A percentile compares a stretch with the other conserved stretches of the same genome.
Evolutionary conservation across 2,888 invertebrate species (phyloP).

Genomic region (Melinaea menophilus): DNA sequence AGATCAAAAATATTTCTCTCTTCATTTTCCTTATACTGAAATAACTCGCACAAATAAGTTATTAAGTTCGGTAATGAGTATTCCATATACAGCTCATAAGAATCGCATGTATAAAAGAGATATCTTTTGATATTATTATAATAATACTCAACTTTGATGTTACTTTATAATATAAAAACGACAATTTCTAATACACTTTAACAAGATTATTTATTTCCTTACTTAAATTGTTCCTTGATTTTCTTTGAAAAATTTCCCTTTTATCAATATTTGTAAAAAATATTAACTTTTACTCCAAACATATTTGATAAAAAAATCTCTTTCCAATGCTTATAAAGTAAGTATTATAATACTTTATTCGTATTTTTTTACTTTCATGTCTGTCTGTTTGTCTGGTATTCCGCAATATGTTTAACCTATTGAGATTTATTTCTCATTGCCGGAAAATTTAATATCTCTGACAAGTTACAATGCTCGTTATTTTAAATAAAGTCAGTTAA

Average conservation of each 20-base stretch:
- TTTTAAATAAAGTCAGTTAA: no score
- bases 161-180: neutral
- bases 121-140: neutral
- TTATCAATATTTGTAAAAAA: no score
- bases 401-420: no score
- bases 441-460: no score
- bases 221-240: neutral
- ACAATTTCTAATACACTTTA: conserved; percentile 3
- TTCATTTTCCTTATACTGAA: neutral
- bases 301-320: no score
- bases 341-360: no score
- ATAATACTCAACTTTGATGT: conserved; percentile 1
- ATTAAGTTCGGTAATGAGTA: conserved; percentile 1
- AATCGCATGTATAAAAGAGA: conserved; percentile 2
- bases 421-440: no score
- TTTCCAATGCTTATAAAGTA: no score
- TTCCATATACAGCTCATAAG: conserved; percentile 4
- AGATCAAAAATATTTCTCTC: neutral
- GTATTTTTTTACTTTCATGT: no score
- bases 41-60: neutral
- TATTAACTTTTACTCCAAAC: no score
- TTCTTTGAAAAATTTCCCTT: neutral
- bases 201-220: conserved; percentile 5
- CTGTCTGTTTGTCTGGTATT: no score
- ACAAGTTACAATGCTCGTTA: no score